These are phyloP conservation scores for Harpagifer antarcticus DNA, from an alignment of 2,797 vertebrate genomes.

Conservation along the genomic window DNA sequence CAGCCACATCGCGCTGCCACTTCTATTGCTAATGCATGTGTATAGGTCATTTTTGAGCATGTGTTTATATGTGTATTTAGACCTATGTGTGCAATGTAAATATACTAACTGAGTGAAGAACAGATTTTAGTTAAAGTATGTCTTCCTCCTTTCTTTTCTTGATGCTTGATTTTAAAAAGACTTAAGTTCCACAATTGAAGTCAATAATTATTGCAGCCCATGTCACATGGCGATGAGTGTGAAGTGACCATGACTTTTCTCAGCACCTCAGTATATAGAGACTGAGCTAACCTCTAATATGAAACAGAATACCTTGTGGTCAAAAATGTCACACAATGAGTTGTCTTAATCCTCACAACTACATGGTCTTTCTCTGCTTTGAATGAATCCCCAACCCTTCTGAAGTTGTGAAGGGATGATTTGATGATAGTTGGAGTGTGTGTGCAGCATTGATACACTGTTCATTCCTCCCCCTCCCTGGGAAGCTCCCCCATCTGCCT, in stretches of 20 bases:
- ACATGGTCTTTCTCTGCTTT: not conserved
- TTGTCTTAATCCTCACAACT: not conserved
- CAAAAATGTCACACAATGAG: not conserved
- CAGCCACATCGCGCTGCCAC: too few relatives aligned
- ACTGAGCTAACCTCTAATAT: not conserved
- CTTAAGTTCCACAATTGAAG: not conserved
- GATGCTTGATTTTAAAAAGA: not conserved
- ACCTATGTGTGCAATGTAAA: too few relatives aligned
- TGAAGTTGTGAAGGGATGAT: not conserved
- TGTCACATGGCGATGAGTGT: not conserved
- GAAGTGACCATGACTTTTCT: not conserved
- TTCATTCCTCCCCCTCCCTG: not conserved
- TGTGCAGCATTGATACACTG: not conserved
- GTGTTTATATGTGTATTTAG: too few relatives aligned
- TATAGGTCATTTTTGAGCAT: too few relatives aligned
- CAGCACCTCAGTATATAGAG: not conserved
- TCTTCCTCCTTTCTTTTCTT: too few relatives aligned
- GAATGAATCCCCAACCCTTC: not conserved
- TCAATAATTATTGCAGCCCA: not conserved
- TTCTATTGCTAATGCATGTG: too few relatives aligned
- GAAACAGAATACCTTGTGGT: not conserved
- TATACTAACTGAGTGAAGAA: too few relatives aligned
- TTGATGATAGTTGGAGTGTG: slow-evolving; percentile 5
- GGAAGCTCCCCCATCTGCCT: slow-evolving; percentile 7
- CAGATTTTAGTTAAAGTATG: too few relatives aligned